Evolutionary conservation across 2,113 vertebrate genomes (phyloP), one percentile per base, ranked within the genome.

Genomic region (Trogon surrucura): DNA sequence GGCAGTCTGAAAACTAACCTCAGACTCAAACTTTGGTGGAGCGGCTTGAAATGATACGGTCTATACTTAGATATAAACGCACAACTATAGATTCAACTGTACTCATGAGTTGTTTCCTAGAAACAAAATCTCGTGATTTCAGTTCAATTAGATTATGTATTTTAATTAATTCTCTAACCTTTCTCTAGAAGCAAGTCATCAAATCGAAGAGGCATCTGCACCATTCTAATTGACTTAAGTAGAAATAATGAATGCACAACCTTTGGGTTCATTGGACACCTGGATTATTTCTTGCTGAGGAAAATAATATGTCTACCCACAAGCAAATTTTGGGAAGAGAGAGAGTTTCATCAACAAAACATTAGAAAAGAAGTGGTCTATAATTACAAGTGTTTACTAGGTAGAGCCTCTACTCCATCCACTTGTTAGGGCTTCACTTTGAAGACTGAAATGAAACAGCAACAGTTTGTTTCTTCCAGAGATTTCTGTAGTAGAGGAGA

Each of bases 81-180:
- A 88, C 41, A 94, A 57, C 72, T 94, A 91, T 41, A 67, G 80
- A 89, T 85, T 69, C n/a, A 79, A 75, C 89, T 88, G 48, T 86
- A 74, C 72, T 92, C 75, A 13, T 64, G 86, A 93, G 57, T 74
- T 95, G 85, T 90, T 95, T 92, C 95, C 92, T 95, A 86, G 93
- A 94, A 90, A 96, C 85, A 96, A 88, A 97, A 81, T 72, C 77
- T 92, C 82, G 25, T 38, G 19, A 71, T 90, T 94, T 88, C 47
- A 1, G 1, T 90, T 95, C 90, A 81, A 94, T 94, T 96, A 71
- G 88, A 92, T 91, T 88, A 69, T 54, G 36, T 71, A 21, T 72
- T 90, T 88, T 88, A 93, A 96, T 97, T 91, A 93, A 93, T 96
- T 96, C 85, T 74, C 48, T 92, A 84, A 81, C 87, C 71, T 89